Evolutionary conservation across 2,888 invertebrate genomes (phyloP).

Genomic region (Cephalotes varians): DNA sequence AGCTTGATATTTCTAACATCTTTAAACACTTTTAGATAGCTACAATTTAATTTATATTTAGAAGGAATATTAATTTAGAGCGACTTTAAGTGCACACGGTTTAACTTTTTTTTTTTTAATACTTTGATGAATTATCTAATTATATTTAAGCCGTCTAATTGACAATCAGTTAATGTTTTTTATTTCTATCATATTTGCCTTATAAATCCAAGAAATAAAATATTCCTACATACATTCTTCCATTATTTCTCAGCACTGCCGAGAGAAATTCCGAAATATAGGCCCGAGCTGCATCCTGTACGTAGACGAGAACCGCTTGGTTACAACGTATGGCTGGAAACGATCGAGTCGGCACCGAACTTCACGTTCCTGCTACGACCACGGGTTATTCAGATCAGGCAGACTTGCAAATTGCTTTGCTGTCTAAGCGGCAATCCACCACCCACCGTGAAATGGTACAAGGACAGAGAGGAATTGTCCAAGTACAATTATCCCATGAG

Average conservation of each 20-base stretch:
- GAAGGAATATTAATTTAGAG: not conserved
- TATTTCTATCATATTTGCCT: not conserved
- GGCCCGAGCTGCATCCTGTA: slow-evolving; percentile 89
- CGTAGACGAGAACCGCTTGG: slow-evolving; percentile 93
- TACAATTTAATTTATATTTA: slow-evolving; percentile 3
- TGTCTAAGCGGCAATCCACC: slow-evolving; percentile 98
- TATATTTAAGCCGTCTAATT: not conserved
- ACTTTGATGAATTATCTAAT: not conserved
- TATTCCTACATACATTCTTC: not conserved
- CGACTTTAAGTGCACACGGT: not conserved
- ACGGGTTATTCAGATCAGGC: slow-evolving; percentile 98
- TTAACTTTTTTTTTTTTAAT: not conserved
- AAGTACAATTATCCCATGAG: slow-evolving; percentile 96
- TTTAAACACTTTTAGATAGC: not conserved
- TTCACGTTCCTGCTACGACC: slow-evolving; percentile 99
- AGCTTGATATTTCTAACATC: not conserved
- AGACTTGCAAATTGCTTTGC: slow-evolving; percentile 98
- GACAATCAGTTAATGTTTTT: not conserved
- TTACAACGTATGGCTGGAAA: slow-evolving; percentile 96
- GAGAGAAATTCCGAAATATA: slow-evolving; percentile 90
- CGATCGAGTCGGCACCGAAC: slow-evolving; percentile 96
- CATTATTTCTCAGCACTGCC: slow-evolving; percentile 89
- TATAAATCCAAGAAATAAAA: not conserved
- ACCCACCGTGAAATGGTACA: slow-evolving; percentile 97
- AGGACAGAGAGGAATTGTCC: slow-evolving; percentile 96